Base-by-base conservation (phyloP, 2,113 vertebrate genomes). In the Salvelinus sp. region DNA sequence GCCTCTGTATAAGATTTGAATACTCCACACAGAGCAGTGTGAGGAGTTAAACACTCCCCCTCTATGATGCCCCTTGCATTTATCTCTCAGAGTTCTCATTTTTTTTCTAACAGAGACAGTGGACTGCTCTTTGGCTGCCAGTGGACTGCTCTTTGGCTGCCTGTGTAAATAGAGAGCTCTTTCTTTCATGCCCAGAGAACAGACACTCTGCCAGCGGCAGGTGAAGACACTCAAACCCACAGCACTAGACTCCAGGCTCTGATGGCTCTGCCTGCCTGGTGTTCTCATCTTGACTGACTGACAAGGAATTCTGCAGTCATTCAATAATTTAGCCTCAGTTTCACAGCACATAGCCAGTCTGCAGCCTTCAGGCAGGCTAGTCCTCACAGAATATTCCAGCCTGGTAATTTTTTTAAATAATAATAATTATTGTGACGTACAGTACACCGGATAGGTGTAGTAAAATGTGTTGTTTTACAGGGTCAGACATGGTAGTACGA, bases 251-350 rank as follows among this genome's bases (percentile, higher is more conserved):
- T 70, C 74, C 50, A 70, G 78, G 66, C 75, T 67, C 20, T 22
- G 58, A 62, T 20, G 78, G 9, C 9, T 25, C 54, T 66, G 74
- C 83, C 69, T 79, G 33, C 13, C 82, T 82, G 83, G 75, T 66
- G 78, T 84, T 80, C 79, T 80, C 80, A 82, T 85, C 69, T n/a
- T 38, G 30, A 68, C 76, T 73, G 70, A 57, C 82, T 76, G 81
- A 84, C 75, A 72, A 85, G 79, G 48, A 74, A 69, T 82, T 89
- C 87, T 76, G 82, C 82, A 87, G 83, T 33, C 73, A 76, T 84
- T 92, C 85, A 88, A 88, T 92, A 91, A 92, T 92, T 91, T 82
- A 91, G 68, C 79, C 75, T 38, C 65, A n/a, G 6, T 79, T 83
- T 85, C 81, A 74, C 73, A 84, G 58, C 18, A 76, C 50, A 54